phyloP scores from a whole-genome alignment of 2,113 vertebrate species.

The Struthio camelus region DNA sequence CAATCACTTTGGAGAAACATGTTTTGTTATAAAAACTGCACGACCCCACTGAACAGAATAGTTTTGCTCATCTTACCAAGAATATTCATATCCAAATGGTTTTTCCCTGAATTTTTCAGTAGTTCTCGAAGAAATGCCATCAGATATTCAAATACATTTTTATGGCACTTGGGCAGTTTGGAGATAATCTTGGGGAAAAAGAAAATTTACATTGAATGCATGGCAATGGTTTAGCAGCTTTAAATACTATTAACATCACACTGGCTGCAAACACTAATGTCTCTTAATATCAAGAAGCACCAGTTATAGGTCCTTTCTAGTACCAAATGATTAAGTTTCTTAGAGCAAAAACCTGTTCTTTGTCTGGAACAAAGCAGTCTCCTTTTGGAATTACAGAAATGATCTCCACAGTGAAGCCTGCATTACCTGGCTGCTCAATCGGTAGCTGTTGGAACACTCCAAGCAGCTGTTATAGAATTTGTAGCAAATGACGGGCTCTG shows the following conservation, averaged over 20 bases:
- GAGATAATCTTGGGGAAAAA: conserved; percentile 80
- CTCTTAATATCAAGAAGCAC: neutral
- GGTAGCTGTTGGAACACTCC: conserved; percentile 76
- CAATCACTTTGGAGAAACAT: accelerated
- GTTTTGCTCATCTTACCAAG: conserved; percentile 81
- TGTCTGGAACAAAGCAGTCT: neutral
- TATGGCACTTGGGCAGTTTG: conserved; percentile 85
- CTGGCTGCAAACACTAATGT: neutral
- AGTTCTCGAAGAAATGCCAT: conserved; percentile 91
- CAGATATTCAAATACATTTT: conserved; percentile 92
- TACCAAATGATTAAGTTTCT: neutral
- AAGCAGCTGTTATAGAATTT: conserved; percentile 83
- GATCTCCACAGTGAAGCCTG: neutral
- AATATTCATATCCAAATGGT: conserved; percentile 88
- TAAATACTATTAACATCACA: neutral
- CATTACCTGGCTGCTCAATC: conserved; percentile 85
- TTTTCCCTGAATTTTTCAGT: conserved; percentile 86
- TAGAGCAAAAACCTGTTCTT: neutral
- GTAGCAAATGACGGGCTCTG: conserved; percentile 90
- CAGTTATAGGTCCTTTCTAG: neutral
- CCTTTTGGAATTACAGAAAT: neutral
- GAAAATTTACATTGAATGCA: neutral
- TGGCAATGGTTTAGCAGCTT: neutral
- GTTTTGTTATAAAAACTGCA: neutral
- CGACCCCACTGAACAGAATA: neutral